Base-by-base conservation (phyloP, 2,797 vertebrate species). In the Neosilurus mollespiculum region DNA sequence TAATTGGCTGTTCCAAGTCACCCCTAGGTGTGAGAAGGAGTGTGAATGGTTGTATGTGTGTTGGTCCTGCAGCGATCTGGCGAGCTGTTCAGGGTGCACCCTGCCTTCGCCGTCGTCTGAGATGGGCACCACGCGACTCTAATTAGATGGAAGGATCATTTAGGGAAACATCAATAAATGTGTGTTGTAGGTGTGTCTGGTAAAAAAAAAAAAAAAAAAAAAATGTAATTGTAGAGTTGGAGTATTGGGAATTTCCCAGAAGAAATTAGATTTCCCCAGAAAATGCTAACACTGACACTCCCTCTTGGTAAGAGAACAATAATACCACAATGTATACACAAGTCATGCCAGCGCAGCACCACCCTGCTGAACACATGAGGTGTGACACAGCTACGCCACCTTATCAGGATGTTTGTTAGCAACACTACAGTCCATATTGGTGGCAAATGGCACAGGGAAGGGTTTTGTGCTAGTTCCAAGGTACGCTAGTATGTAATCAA, bases 291-390 rank as follows among this genome's bases (percentile, higher is more conserved):
- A 24, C 10, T n/a, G 78, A 69, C 30, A 64, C 51, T 34, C 54
- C 54, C 62, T 51, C 18, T 0, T 49, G 24, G 62, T 30, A 59
- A 51, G 24, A 69, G 62, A 84, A 76, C 54, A 80, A 83, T 53
- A 73, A 67, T 67, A 75, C 53, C 59, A 80, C 61, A 66, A 66
- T 66, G 61, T 76, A 80, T n/a, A 80, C 61, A 65, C 61, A 58
- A 30, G 72, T 76, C 72, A 56, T n/a, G 56, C n/a, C 4, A 54
- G 14, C 53, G 56, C 26, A 64, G 43, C 64, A 77, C 64, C 71
- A 59, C 73, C 73, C 81, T 59, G 64, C 64, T 49, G 9, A 83
- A 51, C 37, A 69, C 5, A 56, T 37, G 64, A 78, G 64, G 81
- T 67, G 81, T 78, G 73, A 58, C 81, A 59, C 73, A 51, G 64